Conservation (phyloP, 2,113 vertebrate genomes). For the Pyrgilauda ruficollis region DNA sequence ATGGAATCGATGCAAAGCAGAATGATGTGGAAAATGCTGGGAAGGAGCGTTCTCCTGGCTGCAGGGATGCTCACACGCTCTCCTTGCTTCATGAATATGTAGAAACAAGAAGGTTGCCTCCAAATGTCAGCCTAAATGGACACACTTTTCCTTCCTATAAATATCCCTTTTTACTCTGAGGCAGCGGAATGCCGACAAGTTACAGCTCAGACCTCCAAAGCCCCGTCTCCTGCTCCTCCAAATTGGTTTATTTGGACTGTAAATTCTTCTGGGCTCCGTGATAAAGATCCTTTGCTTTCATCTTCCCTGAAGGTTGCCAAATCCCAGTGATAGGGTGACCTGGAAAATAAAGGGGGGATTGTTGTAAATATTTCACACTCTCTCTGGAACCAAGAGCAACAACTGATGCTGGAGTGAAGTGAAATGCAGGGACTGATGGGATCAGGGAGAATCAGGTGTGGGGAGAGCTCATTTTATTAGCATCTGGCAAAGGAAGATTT, state of each 20-base stretch:
- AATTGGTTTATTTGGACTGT: slow-evolving; percentile 49
- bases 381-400: background rate
- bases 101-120: slow-evolving; percentile 38
- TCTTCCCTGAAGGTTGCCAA: slow-evolving; percentile 14
- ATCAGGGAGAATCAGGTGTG: background rate
- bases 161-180: slow-evolving; percentile 42
- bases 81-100: slow-evolving; percentile 63
- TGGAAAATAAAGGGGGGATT: slow-evolving; percentile 6
- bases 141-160: slow-evolving; percentile 36
- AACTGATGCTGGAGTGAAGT: background rate
- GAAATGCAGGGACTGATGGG: background rate
- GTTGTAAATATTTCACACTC: slow-evolving; percentile 32
- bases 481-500: background rate
- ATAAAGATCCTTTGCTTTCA: slow-evolving; percentile 44
- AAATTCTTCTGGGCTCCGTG: slow-evolving; percentile 1
- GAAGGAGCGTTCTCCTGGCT: background rate
- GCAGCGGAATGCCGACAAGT: slow-evolving; percentile 4
- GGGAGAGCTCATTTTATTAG: background rate
- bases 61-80: background rate
- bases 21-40: background rate
- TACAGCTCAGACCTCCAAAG: slow-evolving; percentile 28
- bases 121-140: slow-evolving; percentile 38
- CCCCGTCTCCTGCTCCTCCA: background rate
- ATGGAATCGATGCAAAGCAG: background rate
- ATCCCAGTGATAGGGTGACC: background rate